Evolutionary conservation across 2,113 vertebrate species (phyloP), one percentile per base, ranked within the genome.

Genomic region (Mesitornis unicolor): DNA sequence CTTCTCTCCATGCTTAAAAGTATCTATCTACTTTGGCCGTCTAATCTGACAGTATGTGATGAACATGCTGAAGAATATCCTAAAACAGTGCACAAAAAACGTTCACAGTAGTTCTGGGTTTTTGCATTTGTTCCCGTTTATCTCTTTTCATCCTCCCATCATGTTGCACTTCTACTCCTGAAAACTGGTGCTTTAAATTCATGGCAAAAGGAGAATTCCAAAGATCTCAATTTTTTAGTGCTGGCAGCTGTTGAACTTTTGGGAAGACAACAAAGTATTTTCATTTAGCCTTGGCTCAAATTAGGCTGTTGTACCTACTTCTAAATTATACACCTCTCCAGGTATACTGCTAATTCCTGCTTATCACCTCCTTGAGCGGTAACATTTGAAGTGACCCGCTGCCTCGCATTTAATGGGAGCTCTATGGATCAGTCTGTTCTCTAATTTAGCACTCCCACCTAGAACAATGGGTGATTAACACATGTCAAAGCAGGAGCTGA

Each of bases 401-500:
- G 60, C 47, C 60, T 51, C 68, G 59, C 9, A 88, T 70, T 95
- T 91, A 94, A 90, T 33, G 51, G 76, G 73, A 84, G 38, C 53
- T 80, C 86, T 42, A 92, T 77, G 38, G 36, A 89, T 88, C 90
- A 65, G 61, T 87, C 65, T 13, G 87, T 84, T 75, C 89, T 93
- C 95, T 95, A 97, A 95, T 96, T 96, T 93, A 78, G 88, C 90
- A 96, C 89, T 97, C 93, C 89, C 96, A 95, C 93, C 95, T 96
- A 96, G 96, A 97, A 95, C 96, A 97, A 96, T 96, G 94, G 92
- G 84, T 90, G 96, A 97, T 97, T 97, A 97, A 79, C 95, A 81
- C 77, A 90, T 93, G 90, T 53, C 90, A 79, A 94, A 96, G 84
- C 87, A 94, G 78, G 91, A 89, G 81, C 82, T 56, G 31, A 63